Conservation (phyloP, 2,888 invertebrate species). For the Cistogaster globosa region DNA sequence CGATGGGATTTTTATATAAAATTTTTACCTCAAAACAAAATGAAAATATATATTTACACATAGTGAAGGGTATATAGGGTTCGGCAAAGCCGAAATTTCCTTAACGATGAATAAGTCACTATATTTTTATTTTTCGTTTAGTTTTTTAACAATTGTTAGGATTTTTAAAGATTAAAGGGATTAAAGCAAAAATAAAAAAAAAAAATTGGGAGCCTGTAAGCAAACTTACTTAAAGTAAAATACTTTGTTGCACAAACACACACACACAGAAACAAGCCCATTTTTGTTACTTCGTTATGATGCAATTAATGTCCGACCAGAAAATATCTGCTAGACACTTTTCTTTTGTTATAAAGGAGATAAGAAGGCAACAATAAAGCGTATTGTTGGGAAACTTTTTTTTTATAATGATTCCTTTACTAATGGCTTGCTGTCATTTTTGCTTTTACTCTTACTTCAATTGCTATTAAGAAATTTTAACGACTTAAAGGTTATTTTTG, state of each 20-base stretch:
- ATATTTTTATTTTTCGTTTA: too few species aligned
- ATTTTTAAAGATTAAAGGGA: slow-evolving; percentile 32
- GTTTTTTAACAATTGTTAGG: slow-evolving; percentile 24
- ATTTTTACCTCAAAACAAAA: too few species aligned
- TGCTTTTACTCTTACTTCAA: too few species aligned
- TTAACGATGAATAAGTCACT: too few species aligned
- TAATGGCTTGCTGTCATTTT: too few species aligned
- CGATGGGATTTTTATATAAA: too few species aligned
- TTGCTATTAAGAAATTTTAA: too few species aligned
- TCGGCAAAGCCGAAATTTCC: too few species aligned
- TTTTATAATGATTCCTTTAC: too few species aligned
- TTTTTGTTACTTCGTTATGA: neutral
- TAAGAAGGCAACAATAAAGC: slow-evolving; percentile 28
- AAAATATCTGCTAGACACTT: slow-evolving; percentile 28
- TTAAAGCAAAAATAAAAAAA: slow-evolving; percentile 19
- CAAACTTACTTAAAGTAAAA: slow-evolving; percentile 23
- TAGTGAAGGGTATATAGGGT: too few species aligned
- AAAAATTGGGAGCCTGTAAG: slow-evolving; percentile 31
- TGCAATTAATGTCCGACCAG: slow-evolving; percentile 7
- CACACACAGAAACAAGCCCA: neutral
- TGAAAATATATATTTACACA: too few species aligned
- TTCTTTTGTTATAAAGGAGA: slow-evolving; percentile 38
- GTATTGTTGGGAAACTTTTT: neutral
- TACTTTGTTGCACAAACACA: slow-evolving; percentile 45
- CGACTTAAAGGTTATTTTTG: too few species aligned